These are phyloP conservation scores for Hydrotaea diabolus DNA, from an alignment of 2,888 invertebrate species.

Conservation along the genomic window DNA sequence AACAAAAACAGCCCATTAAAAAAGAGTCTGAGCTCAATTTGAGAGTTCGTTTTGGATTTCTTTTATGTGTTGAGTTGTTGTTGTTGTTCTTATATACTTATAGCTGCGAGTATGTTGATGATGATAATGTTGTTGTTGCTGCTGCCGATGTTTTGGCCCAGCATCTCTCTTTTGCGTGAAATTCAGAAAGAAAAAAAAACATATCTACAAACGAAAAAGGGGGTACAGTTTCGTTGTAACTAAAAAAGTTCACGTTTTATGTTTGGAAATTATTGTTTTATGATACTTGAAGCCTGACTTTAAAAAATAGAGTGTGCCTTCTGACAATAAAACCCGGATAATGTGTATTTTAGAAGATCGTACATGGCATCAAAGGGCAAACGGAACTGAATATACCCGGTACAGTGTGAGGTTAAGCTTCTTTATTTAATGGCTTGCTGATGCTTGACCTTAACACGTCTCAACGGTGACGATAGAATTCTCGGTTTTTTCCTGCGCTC, in stretches of 20 bases:
- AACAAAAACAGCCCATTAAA: constrained; percentile 61
- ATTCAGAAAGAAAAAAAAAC: constrained; percentile 39
- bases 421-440: neutral
- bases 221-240: constrained; percentile 78
- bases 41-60: constrained; percentile 51
- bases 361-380: too few species aligned
- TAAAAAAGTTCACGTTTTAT: constrained; percentile 69
- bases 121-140: neutral
- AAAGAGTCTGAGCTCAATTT: constrained; percentile 55
- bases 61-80: constrained; percentile 41
- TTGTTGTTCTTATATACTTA: constrained; percentile 16
- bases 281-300: neutral
- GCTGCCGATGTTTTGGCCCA: constrained; percentile 52
- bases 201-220: constrained; percentile 68
- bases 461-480: neutral
- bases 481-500: neutral
- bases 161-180: constrained; percentile 67
- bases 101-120: constrained; percentile 30
- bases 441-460: constrained; percentile 39
- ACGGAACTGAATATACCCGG: neutral
- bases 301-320: too few species aligned
- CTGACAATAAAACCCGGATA: too few species aligned
- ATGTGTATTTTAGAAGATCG: too few species aligned
- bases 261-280: constrained; percentile 54
- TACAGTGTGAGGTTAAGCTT: neutral